Evolutionary conservation across 2,113 vertebrate species (phyloP), one percentile per base, ranked within the genome.

Genomic region (Excalfactoria chinensis): DNA sequence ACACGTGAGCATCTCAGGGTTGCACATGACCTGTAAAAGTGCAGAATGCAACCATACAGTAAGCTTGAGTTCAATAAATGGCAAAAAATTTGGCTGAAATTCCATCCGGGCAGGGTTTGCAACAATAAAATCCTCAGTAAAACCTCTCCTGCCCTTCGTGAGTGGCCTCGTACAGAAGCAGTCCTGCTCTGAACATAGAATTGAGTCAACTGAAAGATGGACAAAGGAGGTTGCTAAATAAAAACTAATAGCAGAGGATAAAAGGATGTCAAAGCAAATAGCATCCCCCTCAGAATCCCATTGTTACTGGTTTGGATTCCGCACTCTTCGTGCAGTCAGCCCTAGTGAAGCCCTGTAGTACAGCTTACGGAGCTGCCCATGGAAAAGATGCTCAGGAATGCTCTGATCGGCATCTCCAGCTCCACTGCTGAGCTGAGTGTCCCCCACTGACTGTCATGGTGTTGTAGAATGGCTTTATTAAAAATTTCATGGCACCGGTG

Each of bases 11-110:
- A 6, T 11, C 62, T 69, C 1, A 0, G 19, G 11, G 16, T 26
- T 2, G 0, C 43, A 59, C 8, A 3, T 1, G 1, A 41, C 6
- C 28, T 32, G 26, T 26, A 37, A 37, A 17, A 13, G 32, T 6
- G 2, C 6, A 55, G 21, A 34, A 28, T 19, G 25, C 3, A 7
- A 51, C n/a, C 1, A 1, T 37, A 44, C 4, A 1, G 11, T 34
- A 49, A 80, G 28, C 12, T 26, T 49, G 10, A 69, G 41, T 28
- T 71, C 30, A 14, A 28, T 59, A 53, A 59, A 34, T 5, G 10
- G 30, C 15, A 48, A 14, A 69, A 68, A 35, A 74, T 30, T 6
- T 32, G 43, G 9, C n/a, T 37, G 40, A 59, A 59, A n/a, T 64
- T 59, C 17, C 23, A 59, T 35, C 43, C n/a, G 23, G 43, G 63